phyloP scores from a whole-genome alignment of 2,888 invertebrate genomes.

The Hirudinaria manillensis region DNA sequence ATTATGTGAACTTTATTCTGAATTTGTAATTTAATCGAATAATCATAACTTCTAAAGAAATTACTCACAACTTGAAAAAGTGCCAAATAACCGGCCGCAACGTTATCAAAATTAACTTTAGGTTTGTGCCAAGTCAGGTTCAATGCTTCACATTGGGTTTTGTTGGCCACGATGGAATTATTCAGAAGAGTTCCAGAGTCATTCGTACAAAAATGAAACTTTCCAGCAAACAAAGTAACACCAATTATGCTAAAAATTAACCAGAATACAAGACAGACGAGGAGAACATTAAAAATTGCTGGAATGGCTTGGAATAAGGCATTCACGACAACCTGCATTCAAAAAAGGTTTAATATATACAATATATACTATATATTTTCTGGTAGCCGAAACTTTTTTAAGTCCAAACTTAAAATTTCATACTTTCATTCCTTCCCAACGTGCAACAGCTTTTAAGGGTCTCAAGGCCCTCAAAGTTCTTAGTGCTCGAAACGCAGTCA shows the following conservation, averaged over 20 bases:
- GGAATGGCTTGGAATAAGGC: conserved; percentile 81
- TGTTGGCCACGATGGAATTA: conserved; percentile 79
- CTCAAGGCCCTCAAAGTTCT: conserved; percentile 94
- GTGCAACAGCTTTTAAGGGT: conserved; percentile 57
- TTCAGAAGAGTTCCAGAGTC: conserved; percentile 58
- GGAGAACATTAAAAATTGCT: conserved; percentile 96
- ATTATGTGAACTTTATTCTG: background rate
- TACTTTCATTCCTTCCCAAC: conserved; percentile 99
- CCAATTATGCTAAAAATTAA: conserved; percentile 99
- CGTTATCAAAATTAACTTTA: conserved; percentile 95
- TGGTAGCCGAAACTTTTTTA: too few species aligned
- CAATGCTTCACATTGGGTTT: conserved; percentile 65
- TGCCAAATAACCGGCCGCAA: conserved; percentile 90
- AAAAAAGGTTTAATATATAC: conserved; percentile 58
- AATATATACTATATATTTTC: background rate
- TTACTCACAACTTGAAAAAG: conserved; percentile 77
- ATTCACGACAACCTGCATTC: conserved; percentile 48
- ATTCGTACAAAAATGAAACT: conserved; percentile 26
- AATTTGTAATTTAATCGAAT: background rate
- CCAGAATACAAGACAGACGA: conserved; percentile 99
- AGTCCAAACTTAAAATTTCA: background rate
- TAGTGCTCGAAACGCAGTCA: conserved; percentile 99
- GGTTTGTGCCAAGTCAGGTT: conserved; percentile 91
- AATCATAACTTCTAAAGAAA: background rate
- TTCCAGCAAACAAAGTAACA: conserved; percentile 57